Percentiles rank a stretch among this genome's conserved stretches.
These are phyloP conservation scores for Hyposoter dolosus DNA, from an alignment of 2,888 invertebrate genomes.

Conservation along the genomic window DNA sequence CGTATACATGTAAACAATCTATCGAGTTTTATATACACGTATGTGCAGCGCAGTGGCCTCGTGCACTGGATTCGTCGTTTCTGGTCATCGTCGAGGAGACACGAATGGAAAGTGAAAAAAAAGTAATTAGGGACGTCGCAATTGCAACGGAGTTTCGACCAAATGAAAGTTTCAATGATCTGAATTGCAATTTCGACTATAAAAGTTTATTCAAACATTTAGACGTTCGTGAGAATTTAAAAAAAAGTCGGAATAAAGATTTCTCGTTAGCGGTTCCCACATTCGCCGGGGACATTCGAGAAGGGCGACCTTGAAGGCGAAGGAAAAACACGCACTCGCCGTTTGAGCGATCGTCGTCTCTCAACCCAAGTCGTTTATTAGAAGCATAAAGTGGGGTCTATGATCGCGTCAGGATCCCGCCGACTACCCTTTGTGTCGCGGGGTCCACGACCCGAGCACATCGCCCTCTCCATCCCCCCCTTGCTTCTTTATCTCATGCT, in stretches of 20 bases:
- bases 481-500: neutral
- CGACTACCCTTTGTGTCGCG: constrained; percentile 60
- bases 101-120: neutral
- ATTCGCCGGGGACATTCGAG: neutral
- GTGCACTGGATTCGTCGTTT: constrained; percentile 53
- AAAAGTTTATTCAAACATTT: neutral
- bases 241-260: neutral
- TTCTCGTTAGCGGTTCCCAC: neutral
- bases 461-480: constrained; percentile 13
- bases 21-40: neutral
- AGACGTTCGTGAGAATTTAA: neutral
- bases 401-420: constrained; percentile 52
- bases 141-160: neutral
- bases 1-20: neutral
- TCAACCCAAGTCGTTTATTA: constrained; percentile 21
- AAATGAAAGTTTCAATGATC: neutral
- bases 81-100: constrained; percentile 15
- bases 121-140: neutral
- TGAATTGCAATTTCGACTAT: neutral
- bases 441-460: constrained; percentile 57
- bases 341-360: constrained; percentile 41
- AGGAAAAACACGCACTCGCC: constrained; percentile 56
- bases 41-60: constrained; percentile 46
- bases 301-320: constrained; percentile 35
- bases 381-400: constrained; percentile 43